A percentile compares a stretch with the other conserved stretches of the same genome.
Evolutionary conservation across 2,888 invertebrate genomes (phyloP).

Genomic region (Hylaea fasciaria): DNA sequence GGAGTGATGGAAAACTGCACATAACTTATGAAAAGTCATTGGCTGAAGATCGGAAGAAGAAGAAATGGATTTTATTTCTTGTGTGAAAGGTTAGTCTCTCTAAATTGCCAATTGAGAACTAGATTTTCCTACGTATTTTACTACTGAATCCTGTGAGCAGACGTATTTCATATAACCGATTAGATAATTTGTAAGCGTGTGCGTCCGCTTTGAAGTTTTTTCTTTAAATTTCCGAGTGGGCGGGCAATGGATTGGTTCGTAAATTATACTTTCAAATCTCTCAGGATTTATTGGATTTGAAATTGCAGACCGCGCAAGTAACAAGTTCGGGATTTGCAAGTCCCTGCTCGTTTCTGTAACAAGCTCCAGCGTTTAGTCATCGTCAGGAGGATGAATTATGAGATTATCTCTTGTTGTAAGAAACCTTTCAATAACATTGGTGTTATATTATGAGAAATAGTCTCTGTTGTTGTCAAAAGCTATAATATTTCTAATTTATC

Average conservation of each 20-base stretch:
- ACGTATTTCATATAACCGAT: background rate
- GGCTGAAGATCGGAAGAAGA: no score
- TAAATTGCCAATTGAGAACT: no score
- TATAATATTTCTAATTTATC: no score
- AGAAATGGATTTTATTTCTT: no score
- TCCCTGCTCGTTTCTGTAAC: constrained; percentile 17
- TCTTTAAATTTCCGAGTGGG: constrained; percentile 36
- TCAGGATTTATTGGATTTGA: constrained; percentile 43
- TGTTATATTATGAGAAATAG: no score
- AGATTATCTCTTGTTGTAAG: background rate
- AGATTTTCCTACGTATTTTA: background rate
- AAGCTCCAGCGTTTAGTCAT: background rate
- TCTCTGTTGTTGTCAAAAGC: no score
- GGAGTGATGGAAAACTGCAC: no score
- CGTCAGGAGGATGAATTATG: background rate
- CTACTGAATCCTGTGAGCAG: background rate
- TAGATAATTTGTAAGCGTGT: constrained; percentile 23
- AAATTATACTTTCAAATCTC: constrained; percentile 46
- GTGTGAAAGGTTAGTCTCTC: no score
- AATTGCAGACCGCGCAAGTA: constrained; percentile 40
- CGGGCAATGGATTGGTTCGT: constrained; percentile 39
- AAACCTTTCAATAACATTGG: no score
- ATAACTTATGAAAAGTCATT: no score
- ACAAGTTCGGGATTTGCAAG: constrained; percentile 38
- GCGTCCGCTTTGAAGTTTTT: constrained; percentile 34